These are phyloP conservation scores for Nymphicus hollandicus DNA, from an alignment of 2,113 vertebrate species.

Conservation along the genomic window DNA sequence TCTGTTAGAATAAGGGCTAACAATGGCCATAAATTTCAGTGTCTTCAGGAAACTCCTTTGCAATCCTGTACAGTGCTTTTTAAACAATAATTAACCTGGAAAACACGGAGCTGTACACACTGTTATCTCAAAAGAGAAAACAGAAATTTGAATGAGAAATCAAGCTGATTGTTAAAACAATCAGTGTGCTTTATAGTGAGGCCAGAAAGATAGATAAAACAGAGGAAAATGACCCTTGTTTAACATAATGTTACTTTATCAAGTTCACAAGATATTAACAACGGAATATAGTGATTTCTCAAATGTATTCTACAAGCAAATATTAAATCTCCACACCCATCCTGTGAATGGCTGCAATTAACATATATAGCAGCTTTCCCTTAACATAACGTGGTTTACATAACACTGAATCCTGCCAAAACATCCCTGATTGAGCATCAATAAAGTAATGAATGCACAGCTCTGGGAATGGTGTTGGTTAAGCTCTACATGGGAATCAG, in stretches of 20 bases:
- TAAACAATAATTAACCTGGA: neutral
- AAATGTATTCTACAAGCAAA: neutral
- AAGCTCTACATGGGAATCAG: slow-evolving; percentile 33
- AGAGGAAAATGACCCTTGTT: neutral
- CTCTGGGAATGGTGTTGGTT: slow-evolving; percentile 30
- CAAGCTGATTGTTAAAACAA: neutral
- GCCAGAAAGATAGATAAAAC: neutral
- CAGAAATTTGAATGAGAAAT: neutral
- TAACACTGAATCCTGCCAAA: neutral
- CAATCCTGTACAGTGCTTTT: neutral
- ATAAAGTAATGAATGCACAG: neutral
- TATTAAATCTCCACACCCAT: neutral
- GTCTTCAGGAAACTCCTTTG: neutral
- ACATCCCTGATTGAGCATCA: neutral
- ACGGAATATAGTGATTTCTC: neutral
- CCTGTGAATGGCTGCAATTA: neutral
- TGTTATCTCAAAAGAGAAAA: neutral
- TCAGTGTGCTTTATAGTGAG: neutral
- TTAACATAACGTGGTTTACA: neutral
- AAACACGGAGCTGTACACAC: neutral
- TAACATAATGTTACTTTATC: neutral
- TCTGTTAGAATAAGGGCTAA: neutral
- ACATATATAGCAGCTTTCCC: neutral
- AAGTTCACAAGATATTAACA: neutral
- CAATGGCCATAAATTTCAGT: neutral